Evolutionary conservation across 2,113 vertebrate species (phyloP).

Genomic region (Caloenas nicobarica): DNA sequence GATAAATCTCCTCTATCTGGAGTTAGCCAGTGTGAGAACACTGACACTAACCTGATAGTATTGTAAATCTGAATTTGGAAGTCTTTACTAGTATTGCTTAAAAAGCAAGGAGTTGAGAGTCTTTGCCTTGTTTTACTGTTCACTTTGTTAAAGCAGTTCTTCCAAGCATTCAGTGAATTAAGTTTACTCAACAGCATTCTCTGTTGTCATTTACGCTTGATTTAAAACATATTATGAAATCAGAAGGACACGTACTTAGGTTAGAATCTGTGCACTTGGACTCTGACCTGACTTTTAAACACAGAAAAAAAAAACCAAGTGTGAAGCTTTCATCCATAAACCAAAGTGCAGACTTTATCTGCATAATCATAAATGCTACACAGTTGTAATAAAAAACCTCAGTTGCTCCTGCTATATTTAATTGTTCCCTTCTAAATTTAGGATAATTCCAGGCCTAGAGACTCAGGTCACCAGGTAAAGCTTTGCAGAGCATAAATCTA

Average conservation of each 20-base stretch:
- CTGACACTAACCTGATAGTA: not conserved
- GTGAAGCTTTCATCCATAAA: not conserved
- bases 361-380: not conserved
- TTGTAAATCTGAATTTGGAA: not conserved
- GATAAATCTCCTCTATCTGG: not conserved
- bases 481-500: slow-evolving; percentile 36
- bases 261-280: not conserved
- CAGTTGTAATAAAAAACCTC: not conserved
- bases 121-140: not conserved
- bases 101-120: not conserved
- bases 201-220: not conserved
- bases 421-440: slow-evolving; percentile 38
- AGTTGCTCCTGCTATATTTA: not conserved
- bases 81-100: not conserved
- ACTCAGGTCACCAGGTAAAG: slow-evolving; percentile 50
- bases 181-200: not conserved
- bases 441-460: not conserved
- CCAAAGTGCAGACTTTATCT: not conserved
- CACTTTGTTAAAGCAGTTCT: not conserved
- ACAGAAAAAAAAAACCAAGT: not conserved
- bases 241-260: not conserved
- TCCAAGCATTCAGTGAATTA: not conserved
- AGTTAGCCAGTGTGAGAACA: not conserved
- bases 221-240: not conserved
- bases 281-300: not conserved